Conservation (phyloP, 1,140 invertebrate species). For the Drosophila tristis region DNA sequence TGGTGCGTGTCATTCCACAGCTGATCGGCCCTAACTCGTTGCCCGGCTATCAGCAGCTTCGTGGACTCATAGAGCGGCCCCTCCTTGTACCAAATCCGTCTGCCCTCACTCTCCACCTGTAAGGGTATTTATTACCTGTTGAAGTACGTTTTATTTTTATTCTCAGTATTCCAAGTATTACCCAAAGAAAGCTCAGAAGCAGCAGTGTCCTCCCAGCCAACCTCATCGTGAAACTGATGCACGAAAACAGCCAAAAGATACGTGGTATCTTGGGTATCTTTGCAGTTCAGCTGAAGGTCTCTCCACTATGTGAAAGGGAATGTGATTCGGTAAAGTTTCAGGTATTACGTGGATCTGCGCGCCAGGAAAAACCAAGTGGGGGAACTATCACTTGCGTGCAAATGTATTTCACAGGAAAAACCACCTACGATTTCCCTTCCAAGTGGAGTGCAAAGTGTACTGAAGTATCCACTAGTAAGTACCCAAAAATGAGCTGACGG, state of each 20-base stretch:
- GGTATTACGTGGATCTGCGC: too few relatives aligned
- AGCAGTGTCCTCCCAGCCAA: conserved; percentile 7
- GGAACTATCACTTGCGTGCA: too few relatives aligned
- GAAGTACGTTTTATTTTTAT: background rate
- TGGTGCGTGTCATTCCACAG: conserved; percentile 46
- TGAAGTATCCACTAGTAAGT: background rate
- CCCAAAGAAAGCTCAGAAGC: conserved; percentile 16
- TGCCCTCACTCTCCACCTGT: conserved; percentile 11
- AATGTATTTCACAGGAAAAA: background rate
- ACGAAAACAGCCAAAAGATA: background rate
- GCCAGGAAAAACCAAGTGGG: too few relatives aligned
- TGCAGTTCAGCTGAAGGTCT: too few relatives aligned
- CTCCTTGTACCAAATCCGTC: conserved; percentile 31
- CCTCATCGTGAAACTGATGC: conserved; percentile 38
- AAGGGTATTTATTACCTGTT: background rate
- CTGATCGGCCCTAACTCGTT: conserved; percentile 19
- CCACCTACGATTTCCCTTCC: background rate
- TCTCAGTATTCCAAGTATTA: conserved; percentile 1
- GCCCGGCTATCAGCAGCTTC: conserved; percentile 32
- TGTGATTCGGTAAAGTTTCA: too few relatives aligned
- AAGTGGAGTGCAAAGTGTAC: background rate
- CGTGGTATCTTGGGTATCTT: background rate
- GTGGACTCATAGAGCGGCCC: conserved; percentile 61
- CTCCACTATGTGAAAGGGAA: too few relatives aligned
- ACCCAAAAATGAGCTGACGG: background rate